Conservation (phyloP, 2,888 invertebrate genomes). For the Nowickia ferox region DNA sequence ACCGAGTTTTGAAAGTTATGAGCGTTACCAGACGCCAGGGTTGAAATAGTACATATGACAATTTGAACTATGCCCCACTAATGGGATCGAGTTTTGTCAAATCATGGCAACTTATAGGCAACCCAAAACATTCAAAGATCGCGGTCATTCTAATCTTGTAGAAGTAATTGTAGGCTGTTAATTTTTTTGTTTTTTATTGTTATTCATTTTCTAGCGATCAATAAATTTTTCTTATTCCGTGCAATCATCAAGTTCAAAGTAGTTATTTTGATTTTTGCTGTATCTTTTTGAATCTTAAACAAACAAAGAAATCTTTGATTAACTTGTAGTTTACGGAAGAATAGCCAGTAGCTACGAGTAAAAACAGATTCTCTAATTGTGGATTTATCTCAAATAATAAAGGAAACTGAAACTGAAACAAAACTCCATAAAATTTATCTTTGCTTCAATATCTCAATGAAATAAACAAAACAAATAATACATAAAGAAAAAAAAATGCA, state of each 20-base stretch:
- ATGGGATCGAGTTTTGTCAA: too few species aligned
- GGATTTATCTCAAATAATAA: slow-evolving; percentile 5
- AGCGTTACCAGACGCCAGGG: too few species aligned
- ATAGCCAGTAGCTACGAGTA: neutral
- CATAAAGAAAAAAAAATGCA: slow-evolving; percentile 37
- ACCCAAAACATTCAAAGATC: too few species aligned
- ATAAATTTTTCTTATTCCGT: neutral
- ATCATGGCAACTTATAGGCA: too few species aligned
- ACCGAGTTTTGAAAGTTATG: too few species aligned
- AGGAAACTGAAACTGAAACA: neutral
- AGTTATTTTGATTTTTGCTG: neutral
- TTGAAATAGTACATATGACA: too few species aligned
- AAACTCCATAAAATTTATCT: slow-evolving; percentile 48
- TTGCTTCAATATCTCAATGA: slow-evolving; percentile 48
- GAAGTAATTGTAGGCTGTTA: neutral
- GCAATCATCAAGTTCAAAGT: neutral
- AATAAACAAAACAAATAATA: slow-evolving; percentile 37
- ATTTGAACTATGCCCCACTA: too few species aligned
- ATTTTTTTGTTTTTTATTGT: neutral
- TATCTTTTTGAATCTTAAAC: slow-evolving; percentile 1
- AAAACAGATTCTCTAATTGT: neutral
- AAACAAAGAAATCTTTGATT: slow-evolving; percentile 36
- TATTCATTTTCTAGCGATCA: neutral
- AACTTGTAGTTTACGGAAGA: slow-evolving; percentile 21
- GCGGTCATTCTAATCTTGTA: neutral